Conservation (phyloP, 2,888 invertebrate genomes). For the Spatulosminthurus flaviceps region DNA sequence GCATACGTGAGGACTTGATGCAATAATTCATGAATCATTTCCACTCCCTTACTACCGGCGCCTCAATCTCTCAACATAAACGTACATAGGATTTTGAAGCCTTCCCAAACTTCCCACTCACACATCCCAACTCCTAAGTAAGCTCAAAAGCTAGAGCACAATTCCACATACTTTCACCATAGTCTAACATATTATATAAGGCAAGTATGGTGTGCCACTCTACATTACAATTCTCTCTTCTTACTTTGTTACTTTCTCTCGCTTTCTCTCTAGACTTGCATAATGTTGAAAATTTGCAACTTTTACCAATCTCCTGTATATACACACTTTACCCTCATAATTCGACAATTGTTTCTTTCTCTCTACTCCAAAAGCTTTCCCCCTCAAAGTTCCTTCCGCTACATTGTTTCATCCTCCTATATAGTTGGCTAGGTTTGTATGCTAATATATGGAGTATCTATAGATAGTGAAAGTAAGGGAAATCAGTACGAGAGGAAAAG, state of each 20-base stretch:
- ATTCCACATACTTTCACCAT: neutral
- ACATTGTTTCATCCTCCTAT: neutral
- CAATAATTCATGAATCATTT: constrained; percentile 12
- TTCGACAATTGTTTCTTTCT: neutral
- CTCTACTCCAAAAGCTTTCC: neutral
- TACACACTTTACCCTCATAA: no score
- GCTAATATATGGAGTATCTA: no score
- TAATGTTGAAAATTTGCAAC: no score
- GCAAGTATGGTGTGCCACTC: no score
- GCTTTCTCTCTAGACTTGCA: no score
- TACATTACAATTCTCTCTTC: no score
- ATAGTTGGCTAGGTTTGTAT: neutral
- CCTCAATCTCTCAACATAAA: neutral
- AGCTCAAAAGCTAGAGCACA: neutral
- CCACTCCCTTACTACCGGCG: constrained; percentile 5
- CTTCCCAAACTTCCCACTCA: neutral
- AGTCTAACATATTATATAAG: no score
- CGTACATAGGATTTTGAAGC: no score
- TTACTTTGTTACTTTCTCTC: no score
- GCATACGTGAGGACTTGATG: constrained; percentile 18
- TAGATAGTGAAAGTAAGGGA: no score
- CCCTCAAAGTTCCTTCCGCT: neutral
- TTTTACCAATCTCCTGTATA: no score
- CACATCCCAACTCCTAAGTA: neutral
- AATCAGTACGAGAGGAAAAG: no score